Evolutionary conservation across 2,888 invertebrate species (phyloP), one percentile per base, ranked within the genome.

Genomic region (Ceramica pisi): DNA sequence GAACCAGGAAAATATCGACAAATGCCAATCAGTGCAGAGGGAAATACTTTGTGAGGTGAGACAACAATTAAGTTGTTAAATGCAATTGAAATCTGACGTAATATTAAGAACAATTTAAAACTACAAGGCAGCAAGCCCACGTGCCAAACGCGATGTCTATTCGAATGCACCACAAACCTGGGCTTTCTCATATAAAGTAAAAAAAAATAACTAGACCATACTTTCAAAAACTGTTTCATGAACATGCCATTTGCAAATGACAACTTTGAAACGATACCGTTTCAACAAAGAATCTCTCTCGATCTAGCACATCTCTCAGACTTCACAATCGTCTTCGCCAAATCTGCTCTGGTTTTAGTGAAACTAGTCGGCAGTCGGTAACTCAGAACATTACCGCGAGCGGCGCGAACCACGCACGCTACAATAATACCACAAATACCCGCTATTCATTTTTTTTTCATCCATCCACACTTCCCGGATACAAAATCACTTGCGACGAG

Each of bases 401-500:
- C 71, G 51, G 60, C 62, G 59, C 78, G 48, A 48, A 53, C 71
- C 55, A 62, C 62, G 59, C 78, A 78, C 67, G 72, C 78, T 71
- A 68, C 62, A 63, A 75, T 80, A 67, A 76, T 59, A 66, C 77
- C 55, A 69, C 74, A 77, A 84, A 86, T 77, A 80, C 71, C 78
- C 56, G 71, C 82, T 83, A 78, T 80, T 80, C 61, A 16, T 85
- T 79, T 83, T 67, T 83, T 68, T 78, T 75, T 64, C 70, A 78
- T 76, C 70, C 60, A 65, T 65, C 57, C 56, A 75, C 71, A 75
- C 80, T 88, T 90, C 85, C 88, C 88, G 88, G 89, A 88, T 76
- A 86, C 73, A 82, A 86, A 85, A 84, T 78, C 77, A 81, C 67
- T 87, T 78, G 74, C 81, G 55, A 75, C 78, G 66, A 84, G 88